A percentile compares a stretch with the other conserved stretches of the same genome.
phyloP scores from a whole-genome alignment of 1,140 invertebrate species.

The Mesaphorura yosii region DNA sequence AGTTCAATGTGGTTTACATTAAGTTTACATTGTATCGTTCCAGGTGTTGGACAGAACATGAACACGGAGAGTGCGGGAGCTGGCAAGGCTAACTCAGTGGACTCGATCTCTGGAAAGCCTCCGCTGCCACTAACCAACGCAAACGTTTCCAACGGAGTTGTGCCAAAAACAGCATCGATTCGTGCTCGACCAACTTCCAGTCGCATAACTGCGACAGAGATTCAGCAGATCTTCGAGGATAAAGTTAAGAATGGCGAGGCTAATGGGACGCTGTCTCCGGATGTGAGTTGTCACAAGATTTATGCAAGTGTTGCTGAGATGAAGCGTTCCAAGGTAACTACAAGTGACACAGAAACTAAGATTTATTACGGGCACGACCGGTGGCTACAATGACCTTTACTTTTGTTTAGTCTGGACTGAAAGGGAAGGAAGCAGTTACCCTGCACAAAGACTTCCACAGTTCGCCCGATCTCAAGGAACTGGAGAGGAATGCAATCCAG shows the following conservation, averaged over 20 bases:
- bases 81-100: constrained; percentile 49
- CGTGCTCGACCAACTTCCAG: constrained; percentile 66
- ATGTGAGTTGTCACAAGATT: constrained; percentile 53
- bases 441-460: constrained; percentile 76
- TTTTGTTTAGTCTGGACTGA: constrained; percentile 19
- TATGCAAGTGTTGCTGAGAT: constrained; percentile 91
- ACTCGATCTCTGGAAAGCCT: constrained; percentile 47
- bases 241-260: constrained; percentile 44
- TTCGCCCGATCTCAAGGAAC: constrained; percentile 58
- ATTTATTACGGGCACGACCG: not conserved
- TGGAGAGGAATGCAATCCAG: not conserved
- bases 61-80: not conserved
- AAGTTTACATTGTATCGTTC: too few relatives aligned
- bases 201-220: constrained; percentile 73
- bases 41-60: too few relatives aligned
- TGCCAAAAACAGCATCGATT: constrained; percentile 73
- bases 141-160: constrained; percentile 36
- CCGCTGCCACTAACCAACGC: constrained; percentile 21
- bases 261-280: constrained; percentile 40
- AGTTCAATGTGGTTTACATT: not conserved
- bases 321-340: constrained; percentile 66
- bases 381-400: not conserved
- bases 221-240: constrained; percentile 75
- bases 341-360: not conserved
- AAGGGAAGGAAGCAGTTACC: constrained; percentile 28